Conservation (phyloP, 2,113 vertebrate genomes). For the Lontra canadensis region DNA sequence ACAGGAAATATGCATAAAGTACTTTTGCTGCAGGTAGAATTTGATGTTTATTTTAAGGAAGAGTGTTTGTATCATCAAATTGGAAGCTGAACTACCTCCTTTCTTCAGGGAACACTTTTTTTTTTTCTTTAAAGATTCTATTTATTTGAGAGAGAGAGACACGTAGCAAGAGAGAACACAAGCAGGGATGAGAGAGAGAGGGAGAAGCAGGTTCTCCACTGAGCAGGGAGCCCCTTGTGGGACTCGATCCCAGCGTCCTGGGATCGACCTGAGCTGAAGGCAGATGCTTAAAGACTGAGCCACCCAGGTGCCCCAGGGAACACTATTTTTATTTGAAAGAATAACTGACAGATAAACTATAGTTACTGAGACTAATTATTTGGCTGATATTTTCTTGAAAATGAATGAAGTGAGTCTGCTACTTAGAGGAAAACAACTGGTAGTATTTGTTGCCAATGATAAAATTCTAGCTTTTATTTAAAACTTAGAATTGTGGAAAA, state of each 20-base stretch:
- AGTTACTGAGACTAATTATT: constrained; percentile 17
- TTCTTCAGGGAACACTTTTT: background rate
- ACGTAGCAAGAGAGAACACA: background rate
- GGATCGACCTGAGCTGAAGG: background rate
- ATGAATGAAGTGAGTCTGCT: constrained; percentile 5
- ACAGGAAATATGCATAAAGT: background rate
- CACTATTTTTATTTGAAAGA: constrained; percentile 30
- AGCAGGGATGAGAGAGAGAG: background rate
- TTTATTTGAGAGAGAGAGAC: background rate
- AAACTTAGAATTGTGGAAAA: constrained; percentile 49
- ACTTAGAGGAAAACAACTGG: constrained; percentile 31
- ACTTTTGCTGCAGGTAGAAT: background rate
- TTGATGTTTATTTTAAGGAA: constrained; percentile 44
- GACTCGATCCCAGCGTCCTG: too few relatives aligned
- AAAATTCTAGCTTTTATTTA: constrained; percentile 47
- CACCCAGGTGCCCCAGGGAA: background rate
- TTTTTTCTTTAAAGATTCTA: background rate
- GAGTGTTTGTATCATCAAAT: background rate
- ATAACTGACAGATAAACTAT: background rate
- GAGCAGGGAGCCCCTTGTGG: background rate
- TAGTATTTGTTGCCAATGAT: constrained; percentile 34
- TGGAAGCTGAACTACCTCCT: constrained; percentile 3
- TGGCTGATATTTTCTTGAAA: constrained; percentile 57
- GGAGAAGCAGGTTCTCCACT: background rate
- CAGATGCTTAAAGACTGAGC: background rate